Evolutionary conservation across 1,140 invertebrate species (phyloP).

Genomic region (Platyscapa corneri): DNA sequence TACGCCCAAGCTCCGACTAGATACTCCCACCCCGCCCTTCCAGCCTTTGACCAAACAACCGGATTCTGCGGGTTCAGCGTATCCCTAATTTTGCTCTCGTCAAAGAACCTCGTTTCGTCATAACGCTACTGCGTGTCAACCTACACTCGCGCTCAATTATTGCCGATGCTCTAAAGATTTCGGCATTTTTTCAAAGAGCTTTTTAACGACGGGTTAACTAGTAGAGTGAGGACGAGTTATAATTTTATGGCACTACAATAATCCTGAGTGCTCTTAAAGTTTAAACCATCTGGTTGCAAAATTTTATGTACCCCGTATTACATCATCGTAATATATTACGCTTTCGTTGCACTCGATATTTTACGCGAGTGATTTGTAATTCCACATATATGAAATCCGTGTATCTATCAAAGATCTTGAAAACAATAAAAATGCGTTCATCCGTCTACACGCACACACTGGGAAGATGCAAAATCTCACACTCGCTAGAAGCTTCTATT

Average conservation of each 20-base stretch:
- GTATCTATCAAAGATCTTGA: not conserved
- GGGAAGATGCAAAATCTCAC: not conserved
- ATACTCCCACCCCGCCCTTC: not conserved
- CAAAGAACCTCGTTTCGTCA: conserved; percentile 38
- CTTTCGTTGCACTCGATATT: too few species aligned
- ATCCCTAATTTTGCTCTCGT: conserved; percentile 49
- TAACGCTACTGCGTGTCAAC: not conserved
- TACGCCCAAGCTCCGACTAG: conserved; percentile 42
- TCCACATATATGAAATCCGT: too few species aligned
- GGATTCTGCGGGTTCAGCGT: conserved; percentile 1
- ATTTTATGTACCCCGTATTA: too few species aligned
- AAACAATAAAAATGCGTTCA: not conserved
- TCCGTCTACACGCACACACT: not conserved
- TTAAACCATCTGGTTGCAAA: too few species aligned
- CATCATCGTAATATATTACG: too few species aligned
- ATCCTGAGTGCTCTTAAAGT: too few species aligned
- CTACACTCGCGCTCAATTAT: not conserved
- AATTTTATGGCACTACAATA: too few species aligned
- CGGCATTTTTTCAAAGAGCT: too few species aligned
- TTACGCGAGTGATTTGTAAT: too few species aligned
- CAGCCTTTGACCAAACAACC: conserved; percentile 60
- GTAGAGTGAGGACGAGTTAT: too few species aligned
- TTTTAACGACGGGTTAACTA: too few species aligned
- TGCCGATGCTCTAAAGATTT: too few species aligned
- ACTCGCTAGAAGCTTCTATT: not conserved